Percentiles rank a stretch among this genome's conserved stretches.
phyloP scores from a whole-genome alignment of 2,113 vertebrate species.

The Nothoprocta perdicaria region DNA sequence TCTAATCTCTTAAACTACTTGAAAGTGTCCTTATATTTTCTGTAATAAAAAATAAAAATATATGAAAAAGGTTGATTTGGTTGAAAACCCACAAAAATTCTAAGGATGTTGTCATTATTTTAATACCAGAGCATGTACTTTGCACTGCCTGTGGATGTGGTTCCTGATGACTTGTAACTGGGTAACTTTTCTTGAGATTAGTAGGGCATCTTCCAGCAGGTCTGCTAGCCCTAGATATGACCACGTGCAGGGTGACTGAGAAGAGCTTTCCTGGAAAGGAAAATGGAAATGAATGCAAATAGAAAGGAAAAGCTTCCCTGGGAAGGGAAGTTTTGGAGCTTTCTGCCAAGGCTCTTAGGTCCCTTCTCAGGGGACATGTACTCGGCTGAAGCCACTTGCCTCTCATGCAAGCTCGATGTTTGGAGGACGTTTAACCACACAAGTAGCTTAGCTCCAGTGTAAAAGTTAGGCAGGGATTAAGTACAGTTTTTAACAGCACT shows the following conservation, averaged over 20 bases:
- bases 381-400: background rate
- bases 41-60: background rate
- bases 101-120: background rate
- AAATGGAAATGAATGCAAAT: too few species aligned
- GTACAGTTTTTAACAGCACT: conserved; percentile 27
- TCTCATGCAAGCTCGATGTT: background rate
- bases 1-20: background rate
- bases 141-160: background rate
- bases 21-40: background rate
- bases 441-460: background rate
- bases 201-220: background rate
- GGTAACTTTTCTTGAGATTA: background rate
- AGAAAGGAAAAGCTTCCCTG: too few species aligned
- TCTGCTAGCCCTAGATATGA: background rate
- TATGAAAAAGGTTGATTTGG: background rate
- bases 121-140: background rate
- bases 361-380: background rate
- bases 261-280: background rate
- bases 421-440: background rate
- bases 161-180: background rate
- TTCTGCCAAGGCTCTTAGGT: background rate
- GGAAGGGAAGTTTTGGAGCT: background rate
- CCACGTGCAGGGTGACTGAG: background rate
- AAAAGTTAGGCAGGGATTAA: background rate
- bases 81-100: background rate